These are phyloP conservation scores for Chloebia gouldiae DNA, from an alignment of 2,113 vertebrate species.

Conservation along the genomic window DNA sequence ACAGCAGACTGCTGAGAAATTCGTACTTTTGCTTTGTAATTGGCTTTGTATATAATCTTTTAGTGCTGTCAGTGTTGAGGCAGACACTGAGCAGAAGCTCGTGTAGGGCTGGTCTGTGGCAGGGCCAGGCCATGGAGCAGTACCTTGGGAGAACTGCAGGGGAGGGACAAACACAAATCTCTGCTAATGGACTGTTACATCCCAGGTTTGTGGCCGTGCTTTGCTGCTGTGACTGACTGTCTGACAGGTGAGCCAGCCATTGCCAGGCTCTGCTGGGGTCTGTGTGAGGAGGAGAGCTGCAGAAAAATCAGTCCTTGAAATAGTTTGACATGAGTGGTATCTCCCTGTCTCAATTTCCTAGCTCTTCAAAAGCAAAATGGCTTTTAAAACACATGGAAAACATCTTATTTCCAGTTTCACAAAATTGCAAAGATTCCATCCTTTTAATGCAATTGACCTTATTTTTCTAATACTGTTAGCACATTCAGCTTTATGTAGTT, in stretches of 20 bases:
- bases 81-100: background rate
- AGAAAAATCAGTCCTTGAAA: background rate
- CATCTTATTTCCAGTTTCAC: background rate
- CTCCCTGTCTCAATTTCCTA: background rate
- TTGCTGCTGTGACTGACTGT: background rate
- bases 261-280: background rate
- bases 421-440: background rate
- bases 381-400: background rate
- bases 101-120: background rate
- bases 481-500: background rate
- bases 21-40: background rate
- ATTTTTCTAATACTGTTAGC: background rate
- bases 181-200: background rate
- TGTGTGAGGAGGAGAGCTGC: background rate
- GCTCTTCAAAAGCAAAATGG: background rate
- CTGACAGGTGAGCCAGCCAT: fast-evolving
- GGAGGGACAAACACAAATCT: background rate
- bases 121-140: background rate
- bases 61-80: background rate
- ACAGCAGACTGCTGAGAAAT: background rate
- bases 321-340: background rate
- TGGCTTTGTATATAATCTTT: background rate
- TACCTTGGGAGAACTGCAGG: background rate
- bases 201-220: background rate
- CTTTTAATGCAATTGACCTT: background rate